A percentile compares a stretch with the other conserved stretches of the same genome.
phyloP scores from a whole-genome alignment of 2,113 vertebrate species.

The Nibea albiflora region DNA sequence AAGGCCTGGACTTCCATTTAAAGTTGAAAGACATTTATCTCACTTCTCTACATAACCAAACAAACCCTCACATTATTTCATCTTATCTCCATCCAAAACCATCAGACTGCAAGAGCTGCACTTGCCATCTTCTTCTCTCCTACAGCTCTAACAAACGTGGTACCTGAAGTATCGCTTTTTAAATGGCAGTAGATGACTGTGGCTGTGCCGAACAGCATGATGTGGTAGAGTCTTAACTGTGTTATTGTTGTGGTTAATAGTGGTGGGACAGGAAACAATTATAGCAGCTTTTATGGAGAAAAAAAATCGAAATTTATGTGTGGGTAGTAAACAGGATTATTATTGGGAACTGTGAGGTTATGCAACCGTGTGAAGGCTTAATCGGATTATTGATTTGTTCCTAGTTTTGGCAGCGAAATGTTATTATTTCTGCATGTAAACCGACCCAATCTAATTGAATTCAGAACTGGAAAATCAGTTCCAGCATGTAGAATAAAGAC shows the following conservation, averaged over 20 bases:
- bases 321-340: slow-evolving; percentile 38
- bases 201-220: neutral
- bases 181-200: neutral
- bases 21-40: neutral
- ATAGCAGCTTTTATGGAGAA: slow-evolving; percentile 18
- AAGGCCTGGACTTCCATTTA: neutral
- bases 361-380: slow-evolving; percentile 13
- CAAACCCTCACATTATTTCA: neutral
- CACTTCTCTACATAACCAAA: neutral
- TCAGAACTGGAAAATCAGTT: slow-evolving; percentile 13
- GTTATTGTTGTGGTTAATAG: slow-evolving; percentile 31
- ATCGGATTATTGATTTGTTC: slow-evolving; percentile 45
- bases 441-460: slow-evolving; percentile 24
- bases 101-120: neutral
- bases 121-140: neutral
- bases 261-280: slow-evolving; percentile 37
- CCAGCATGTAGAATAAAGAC: slow-evolving; percentile 1
- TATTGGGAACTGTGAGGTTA: slow-evolving; percentile 35
- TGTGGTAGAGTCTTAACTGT: slow-evolving; percentile 16
- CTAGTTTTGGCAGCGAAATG: slow-evolving; percentile 9
- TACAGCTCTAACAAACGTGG: neutral
- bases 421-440: slow-evolving; percentile 8
- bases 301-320: slow-evolving; percentile 27
- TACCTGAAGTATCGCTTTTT: neutral
- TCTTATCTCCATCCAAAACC: neutral